Evolutionary conservation across 2,888 invertebrate species (phyloP), one percentile per base, ranked within the genome.

Genomic region (Nemurella pictetii): DNA sequence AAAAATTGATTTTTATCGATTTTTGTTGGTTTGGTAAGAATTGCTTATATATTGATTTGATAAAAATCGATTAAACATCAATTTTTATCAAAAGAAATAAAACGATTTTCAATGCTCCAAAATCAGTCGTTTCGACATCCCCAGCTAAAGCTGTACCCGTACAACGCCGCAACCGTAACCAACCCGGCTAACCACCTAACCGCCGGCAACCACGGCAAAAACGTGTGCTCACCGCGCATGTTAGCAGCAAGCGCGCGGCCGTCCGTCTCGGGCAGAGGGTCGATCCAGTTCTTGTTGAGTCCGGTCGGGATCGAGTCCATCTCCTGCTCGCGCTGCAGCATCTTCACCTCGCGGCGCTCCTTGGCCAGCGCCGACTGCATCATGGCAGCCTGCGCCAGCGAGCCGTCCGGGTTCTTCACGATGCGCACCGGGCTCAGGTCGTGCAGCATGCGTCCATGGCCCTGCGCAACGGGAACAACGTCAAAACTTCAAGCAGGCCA

Each of bases 321-420:
- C 91, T 98, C 98, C 87, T 96, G 95, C 89, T 98, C 98, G 30
- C 98, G 91, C 88, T 97, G 97, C n/a, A 97, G 91, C 97, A 98
- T 97, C 91, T 99, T 99, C 88, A 96, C 94, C 90, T 99, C 99
- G 78, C 99, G 92, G 83, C 99, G 92, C 90, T 99, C 99, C 89
- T 99, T 99, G 0, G 99, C 97, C 77, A 99, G 90, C 0, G 99
- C 99, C 15, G 97, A 97, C 90, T 99, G 99, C 98, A 98, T 99
- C 97, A 99, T 98, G 0, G 99, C 99, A 0, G 99, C 98, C 90
- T 99, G 99, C 0, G 99, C 99, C 28, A 99, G 91, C 0, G 99
- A 99, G 0, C 99, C 99, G 90, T 99, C 99, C 0, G 99, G 99
- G 92, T 99, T 99, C 92, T 99, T 99, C 0, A 99, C 98, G 87